phyloP scores from a whole-genome alignment of 2,113 vertebrate genomes.

The Passerina amoena region DNA sequence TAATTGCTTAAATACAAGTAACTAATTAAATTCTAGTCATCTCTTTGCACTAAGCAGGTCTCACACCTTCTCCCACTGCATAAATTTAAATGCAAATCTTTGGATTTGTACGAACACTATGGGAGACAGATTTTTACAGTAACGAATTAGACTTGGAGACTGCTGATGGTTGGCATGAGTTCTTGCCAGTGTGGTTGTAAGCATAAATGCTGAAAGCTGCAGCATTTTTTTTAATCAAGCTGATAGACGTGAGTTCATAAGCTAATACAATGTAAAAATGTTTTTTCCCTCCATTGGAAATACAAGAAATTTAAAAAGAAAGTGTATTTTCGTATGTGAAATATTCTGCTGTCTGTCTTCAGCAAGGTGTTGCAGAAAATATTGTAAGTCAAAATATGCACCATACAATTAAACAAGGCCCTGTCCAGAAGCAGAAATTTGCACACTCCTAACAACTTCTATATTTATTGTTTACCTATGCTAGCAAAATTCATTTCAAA shows the following conservation, averaged over 20 bases:
- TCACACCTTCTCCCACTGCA: slow-evolving; percentile 27
- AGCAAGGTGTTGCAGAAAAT: neutral
- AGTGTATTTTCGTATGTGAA: neutral
- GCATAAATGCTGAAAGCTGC: neutral
- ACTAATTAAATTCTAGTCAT: slow-evolving; percentile 41
- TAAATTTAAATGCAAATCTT: slow-evolving; percentile 45
- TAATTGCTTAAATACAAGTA: neutral
- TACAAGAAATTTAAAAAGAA: neutral
- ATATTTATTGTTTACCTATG: neutral
- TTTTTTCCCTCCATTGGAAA: neutral
- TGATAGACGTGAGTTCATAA: neutral
- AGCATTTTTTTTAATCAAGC: neutral
- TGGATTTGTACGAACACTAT: neutral
- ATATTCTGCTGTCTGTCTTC: neutral
- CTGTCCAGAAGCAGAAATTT: neutral
- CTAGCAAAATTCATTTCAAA: neutral
- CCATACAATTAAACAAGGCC: neutral
- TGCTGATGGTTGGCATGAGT: neutral
- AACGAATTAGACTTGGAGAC: neutral
- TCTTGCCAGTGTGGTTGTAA: neutral
- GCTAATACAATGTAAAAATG: neutral
- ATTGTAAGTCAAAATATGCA: neutral
- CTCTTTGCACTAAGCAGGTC: neutral
- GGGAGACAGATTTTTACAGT: slow-evolving; percentile 26
- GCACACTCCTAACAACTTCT: neutral